These are phyloP conservation scores for Charaxes varanes DNA, from an alignment of 1,140 invertebrate genomes.

Conservation along the genomic window DNA sequence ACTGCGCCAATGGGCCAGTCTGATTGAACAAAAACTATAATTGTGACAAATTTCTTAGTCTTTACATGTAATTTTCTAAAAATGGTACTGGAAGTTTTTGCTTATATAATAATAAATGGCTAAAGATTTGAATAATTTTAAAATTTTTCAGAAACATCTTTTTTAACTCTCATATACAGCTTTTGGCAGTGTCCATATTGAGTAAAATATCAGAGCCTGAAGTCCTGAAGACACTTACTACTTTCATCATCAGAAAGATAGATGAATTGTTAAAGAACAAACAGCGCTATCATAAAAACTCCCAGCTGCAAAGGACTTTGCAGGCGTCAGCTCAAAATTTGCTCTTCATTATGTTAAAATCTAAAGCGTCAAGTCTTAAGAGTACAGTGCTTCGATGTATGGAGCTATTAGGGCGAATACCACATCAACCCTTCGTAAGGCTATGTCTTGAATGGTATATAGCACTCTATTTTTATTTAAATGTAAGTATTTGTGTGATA, in stretches of 20 bases:
- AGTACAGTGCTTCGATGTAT: constrained; percentile 34
- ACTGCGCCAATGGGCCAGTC: no score
- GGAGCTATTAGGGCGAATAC: constrained; percentile 39
- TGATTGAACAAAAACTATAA: no score
- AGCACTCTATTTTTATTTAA: constrained; percentile 34
- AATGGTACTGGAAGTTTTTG: no score
- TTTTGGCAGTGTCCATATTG: constrained; percentile 29
- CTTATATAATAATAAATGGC: background rate
- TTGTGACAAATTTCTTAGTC: no score
- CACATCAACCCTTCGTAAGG: constrained; percentile 50
- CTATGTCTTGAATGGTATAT: constrained; percentile 53
- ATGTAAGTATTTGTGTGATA: constrained; percentile 32
- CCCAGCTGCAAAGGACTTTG: constrained; percentile 37
- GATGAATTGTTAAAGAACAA: constrained; percentile 48
- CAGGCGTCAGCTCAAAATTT: constrained; percentile 40
- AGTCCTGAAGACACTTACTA: constrained; percentile 28
- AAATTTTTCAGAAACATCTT: constrained; percentile 34
- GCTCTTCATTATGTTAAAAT: constrained; percentile 35
- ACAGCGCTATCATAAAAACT: constrained; percentile 54
- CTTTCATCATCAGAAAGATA: constrained; percentile 38
- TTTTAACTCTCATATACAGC: constrained; percentile 49
- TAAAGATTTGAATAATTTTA: background rate
- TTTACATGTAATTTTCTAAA: no score
- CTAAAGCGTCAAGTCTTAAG: constrained; percentile 18
- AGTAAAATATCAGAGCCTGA: constrained; percentile 32